Base-by-base conservation (phyloP, 2,888 invertebrate species). In the Leptinotarsa haldemani region DNA sequence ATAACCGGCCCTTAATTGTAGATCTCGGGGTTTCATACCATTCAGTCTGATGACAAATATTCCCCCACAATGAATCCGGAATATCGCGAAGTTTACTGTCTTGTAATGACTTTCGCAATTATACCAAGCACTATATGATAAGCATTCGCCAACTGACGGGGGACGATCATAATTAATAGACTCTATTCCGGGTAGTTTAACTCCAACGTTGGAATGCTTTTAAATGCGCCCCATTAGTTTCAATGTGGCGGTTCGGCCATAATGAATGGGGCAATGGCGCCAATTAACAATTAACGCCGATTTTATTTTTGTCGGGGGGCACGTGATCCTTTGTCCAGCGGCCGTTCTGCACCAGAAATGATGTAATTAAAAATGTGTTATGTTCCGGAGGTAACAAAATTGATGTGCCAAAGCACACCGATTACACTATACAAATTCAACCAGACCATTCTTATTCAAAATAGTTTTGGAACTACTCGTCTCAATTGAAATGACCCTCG, bases 271-370 rank as follows among this genome's bases (percentile, higher is more conserved):
- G 40, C 30, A 61, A 61, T 40, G 61, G 61, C 61, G 61, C 61
- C 61, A 61, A 61, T 61, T 61, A 61, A 61, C 61, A 61, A 61
- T 61, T 61, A 61, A n/a, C 61, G 61, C 61, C 61, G 12, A 61
- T 61, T 61, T 61, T 61, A 61, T 61, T 61, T 61, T n/a, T 16
- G 61, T 7, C 61, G 61, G 40, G n/a, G 30, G 9, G 15, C 4
- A 7, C 18, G 30, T 61, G 40, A 61, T 30, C 40, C n/a, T 30
- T 61, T n/a, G 61, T 61, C 40, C 61, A 25, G 4, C 61, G 3
- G 30, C 30, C 12, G 12, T 7, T 20, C n/a, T 3, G 1, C 9
- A 5, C 40, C 9, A 12, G 40, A 9, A 40, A 40, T 40, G 40
- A 2, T 40, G 40, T 9, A 9, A 9, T 40, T 40, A 40, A 40